Evolutionary conservation across 2,113 vertebrate species (phyloP).

Genomic region (Brachypodius melanocephalos): DNA sequence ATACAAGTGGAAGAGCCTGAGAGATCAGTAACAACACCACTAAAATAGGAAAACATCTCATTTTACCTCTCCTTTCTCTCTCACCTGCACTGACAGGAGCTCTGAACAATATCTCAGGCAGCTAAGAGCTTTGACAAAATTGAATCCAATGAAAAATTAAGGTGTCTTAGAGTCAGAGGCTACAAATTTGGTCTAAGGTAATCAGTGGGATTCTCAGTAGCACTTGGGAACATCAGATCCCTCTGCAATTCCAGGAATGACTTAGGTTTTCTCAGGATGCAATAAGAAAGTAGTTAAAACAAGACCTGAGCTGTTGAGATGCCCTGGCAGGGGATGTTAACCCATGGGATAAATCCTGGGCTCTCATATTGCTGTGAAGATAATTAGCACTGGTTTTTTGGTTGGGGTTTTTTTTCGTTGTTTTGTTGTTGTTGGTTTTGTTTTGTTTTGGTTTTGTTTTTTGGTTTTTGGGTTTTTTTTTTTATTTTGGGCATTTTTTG

Average conservation of each 20-base stretch:
- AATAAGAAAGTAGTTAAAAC: not conserved
- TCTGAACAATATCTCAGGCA: not conserved
- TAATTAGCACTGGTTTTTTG: accelerated
- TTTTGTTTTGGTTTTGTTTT: too few relatives aligned
- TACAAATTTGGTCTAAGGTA: not conserved
- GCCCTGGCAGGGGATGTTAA: not conserved
- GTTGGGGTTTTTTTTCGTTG: too few relatives aligned
- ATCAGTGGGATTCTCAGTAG: not conserved
- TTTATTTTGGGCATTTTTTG: accelerated
- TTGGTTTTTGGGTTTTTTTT: not conserved
- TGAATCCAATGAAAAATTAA: not conserved
- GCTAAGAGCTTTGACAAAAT: not conserved
- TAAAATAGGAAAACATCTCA: not conserved
- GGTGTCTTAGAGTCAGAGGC: not conserved
- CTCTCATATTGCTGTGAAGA: not conserved
- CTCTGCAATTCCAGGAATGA: not conserved
- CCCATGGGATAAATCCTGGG: not conserved
- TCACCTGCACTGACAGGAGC: not conserved
- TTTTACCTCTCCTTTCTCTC: not conserved
- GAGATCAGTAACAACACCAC: not conserved
- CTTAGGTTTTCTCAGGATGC: not conserved
- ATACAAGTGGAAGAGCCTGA: not conserved
- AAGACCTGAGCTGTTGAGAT: not conserved
- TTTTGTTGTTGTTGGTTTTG: too few relatives aligned
- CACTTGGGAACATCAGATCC: not conserved